A percentile compares a stretch with the other conserved stretches of the same genome.
phyloP scores from a whole-genome alignment of 2,113 vertebrate species.

The Brachyhypopomus gauderio region DNA sequence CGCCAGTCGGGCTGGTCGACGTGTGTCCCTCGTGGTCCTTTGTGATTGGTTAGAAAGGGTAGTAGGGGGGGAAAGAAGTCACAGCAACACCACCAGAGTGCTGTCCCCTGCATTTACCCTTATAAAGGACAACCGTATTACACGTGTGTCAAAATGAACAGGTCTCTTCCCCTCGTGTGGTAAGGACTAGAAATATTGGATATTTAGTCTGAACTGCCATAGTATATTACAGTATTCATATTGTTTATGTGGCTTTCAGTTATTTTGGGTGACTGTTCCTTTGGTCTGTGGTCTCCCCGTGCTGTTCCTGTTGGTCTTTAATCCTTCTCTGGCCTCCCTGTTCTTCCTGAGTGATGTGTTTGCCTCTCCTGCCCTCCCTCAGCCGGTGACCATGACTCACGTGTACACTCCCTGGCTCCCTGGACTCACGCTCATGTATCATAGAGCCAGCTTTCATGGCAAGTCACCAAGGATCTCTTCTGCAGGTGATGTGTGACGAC shows the following conservation, averaged over 20 bases:
- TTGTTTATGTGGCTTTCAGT: not conserved
- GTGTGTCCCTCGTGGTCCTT: not conserved
- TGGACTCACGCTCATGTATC: not conserved
- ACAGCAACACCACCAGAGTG: not conserved
- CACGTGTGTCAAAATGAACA: not conserved
- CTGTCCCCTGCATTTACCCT: not conserved
- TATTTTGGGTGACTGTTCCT: not conserved
- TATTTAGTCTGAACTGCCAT: not conserved
- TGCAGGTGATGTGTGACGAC: conserved; percentile 26
- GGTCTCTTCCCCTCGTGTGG: too few relatives aligned
- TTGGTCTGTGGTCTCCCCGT: not conserved
- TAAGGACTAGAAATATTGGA: not conserved
- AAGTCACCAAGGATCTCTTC: conserved; percentile 25
- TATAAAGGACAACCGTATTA: conserved; percentile 1
- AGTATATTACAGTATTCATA: not conserved
- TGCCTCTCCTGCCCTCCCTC: not conserved
- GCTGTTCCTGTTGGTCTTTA: conserved; percentile 11
- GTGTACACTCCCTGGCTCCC: conserved; percentile 22
- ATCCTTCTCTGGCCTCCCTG: conserved; percentile 6
- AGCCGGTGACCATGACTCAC: conserved; percentile 45
- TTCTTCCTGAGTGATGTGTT: not conserved
- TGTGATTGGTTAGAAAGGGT: conserved; percentile 11
- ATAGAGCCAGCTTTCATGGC: not conserved
- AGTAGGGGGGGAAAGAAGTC: not conserved
- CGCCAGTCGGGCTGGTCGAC: too few relatives aligned